Base-by-base conservation (phyloP, 2,113 vertebrate genomes). In the Eulacestoma nigropectus region DNA sequence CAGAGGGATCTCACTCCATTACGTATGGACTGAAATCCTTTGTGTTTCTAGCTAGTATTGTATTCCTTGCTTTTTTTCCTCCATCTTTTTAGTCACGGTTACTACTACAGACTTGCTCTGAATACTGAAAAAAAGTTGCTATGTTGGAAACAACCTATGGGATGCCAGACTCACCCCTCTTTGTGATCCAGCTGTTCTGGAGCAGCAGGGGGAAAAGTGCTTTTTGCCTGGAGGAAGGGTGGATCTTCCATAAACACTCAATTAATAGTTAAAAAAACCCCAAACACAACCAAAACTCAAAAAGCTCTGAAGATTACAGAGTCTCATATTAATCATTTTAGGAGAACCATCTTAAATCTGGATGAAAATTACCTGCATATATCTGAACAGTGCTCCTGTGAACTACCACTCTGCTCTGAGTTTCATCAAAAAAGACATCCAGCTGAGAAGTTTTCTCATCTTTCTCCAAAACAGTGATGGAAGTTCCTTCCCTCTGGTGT, bases 361-460 rank as follows among this genome's bases (percentile, higher is more conserved):
- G 26, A 55, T 88, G 42, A 84, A 81, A 90, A 85, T 84, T 23
- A 76, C 53, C 76, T 82, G 64, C 80, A 44, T 41, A 3, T 75
- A 64, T 89, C 69, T 76, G 67, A 91, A 83, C n/a, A 69, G 23
- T 57, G 49, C 41, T 91, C 37, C 59, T 84, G 30, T 77, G 88
- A 94, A 70, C 83, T 92, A 16, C 56, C 55, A 63, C 68, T 92
- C 70, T 77, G 46, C 68, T 88, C 33, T 33, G 68, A 74, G 59
- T 86, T 93, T 93, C 55, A 59, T 93, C 67, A 96, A 83, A 95
- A 90, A 90, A 90, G 59, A 50, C 64, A 77, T 84, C 72, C 90
- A 95, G 64, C 83, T 0, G 12, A 89, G 86, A 75, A 81, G 76
- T 50, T 97, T 88, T 86, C 83, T 95, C 22, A 41, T 92, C 55